A percentile compares a stretch with the other conserved stretches of the same genome.
Evolutionary conservation across 2,797 vertebrate species (phyloP).

Genomic region (Aphelocoma californica): DNA sequence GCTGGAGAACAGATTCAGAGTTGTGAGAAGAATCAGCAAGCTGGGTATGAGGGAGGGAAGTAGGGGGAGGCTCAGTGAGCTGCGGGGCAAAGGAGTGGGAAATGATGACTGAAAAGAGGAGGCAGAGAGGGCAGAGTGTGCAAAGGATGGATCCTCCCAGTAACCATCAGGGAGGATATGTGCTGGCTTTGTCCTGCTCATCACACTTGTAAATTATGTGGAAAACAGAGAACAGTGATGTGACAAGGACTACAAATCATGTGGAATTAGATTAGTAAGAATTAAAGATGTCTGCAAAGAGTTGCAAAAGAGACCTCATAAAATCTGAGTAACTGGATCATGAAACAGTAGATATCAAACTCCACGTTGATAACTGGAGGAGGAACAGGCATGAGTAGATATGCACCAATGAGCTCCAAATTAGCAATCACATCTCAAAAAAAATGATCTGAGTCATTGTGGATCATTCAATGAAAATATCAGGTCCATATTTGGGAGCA

Average conservation of each 20-base stretch:
- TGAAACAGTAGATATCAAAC: background rate
- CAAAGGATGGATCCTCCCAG: background rate
- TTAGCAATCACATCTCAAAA: background rate
- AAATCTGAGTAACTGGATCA: background rate
- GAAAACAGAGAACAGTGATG: background rate
- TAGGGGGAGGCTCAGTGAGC: background rate
- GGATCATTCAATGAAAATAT: background rate
- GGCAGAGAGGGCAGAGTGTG: background rate
- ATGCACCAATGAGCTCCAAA: background rate
- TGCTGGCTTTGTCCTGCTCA: background rate
- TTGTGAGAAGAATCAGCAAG: background rate
- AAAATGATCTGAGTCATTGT: background rate
- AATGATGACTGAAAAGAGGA: background rate
- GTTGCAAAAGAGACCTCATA: background rate
- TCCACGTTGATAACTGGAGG: background rate
- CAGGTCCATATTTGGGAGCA: background rate
- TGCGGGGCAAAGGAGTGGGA: background rate
- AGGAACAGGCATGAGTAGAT: background rate
- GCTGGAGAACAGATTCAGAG: background rate
- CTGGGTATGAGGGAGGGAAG: background rate
- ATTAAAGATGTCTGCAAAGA: background rate
- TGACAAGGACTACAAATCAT: background rate
- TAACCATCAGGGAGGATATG: fast-evolving
- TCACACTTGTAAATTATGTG: background rate
- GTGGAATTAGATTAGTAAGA: background rate